Evolutionary conservation across 2,888 invertebrate genomes (phyloP), one percentile per base, ranked within the genome.

Genomic region (Agrotis ipsilon): DNA sequence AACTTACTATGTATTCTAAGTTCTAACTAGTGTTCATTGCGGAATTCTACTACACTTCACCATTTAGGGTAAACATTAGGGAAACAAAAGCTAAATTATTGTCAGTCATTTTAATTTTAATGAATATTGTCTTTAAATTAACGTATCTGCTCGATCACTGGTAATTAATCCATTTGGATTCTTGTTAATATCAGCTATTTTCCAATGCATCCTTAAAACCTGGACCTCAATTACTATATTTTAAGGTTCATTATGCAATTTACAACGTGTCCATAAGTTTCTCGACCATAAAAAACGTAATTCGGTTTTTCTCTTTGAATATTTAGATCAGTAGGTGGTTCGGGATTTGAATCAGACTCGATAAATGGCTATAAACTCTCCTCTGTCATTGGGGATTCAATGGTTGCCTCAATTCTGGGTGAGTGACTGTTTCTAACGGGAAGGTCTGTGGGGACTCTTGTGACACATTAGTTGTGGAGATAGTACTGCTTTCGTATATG

Each of bases 361-460:
- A 80, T 80, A 66, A 74, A 80, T 66, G 80, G 75, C 67, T 48
- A 80, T 75, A 74, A 65, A 80, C 32, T 60, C 45, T 45, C 75
- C 49, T 16, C n/a, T 75, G 80, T 67, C 80, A 57, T 49, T 6
- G 18, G 57, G 39, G 57, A 80, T n/a, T 21, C 14, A 24, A 32
- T 48, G 60, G 24, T 24, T 27, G 46, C 46, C 48, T 57, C 48
- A 19, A 59, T 46, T 57, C 27, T 24, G 27, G 59, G 45, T 46
- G 52, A 49, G 24, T 16, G 74, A 64, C 74, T 46, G 66, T 54
- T 55, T 39, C 48, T 59, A 54, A 49, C 18, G 4, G 24, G n/a
- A 21, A 11, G 43, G 32, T 45, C 49, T 16, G 27, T 14, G 13
- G 32, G n/a, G 46, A 49, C 46, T 9, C 24, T 24, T 32, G 24